A percentile compares a stretch with the other conserved stretches of the same genome.
These are phyloP conservation scores for Sprattus sprattus DNA, from an alignment of 2,113 vertebrate species.

Conservation along the genomic window DNA sequence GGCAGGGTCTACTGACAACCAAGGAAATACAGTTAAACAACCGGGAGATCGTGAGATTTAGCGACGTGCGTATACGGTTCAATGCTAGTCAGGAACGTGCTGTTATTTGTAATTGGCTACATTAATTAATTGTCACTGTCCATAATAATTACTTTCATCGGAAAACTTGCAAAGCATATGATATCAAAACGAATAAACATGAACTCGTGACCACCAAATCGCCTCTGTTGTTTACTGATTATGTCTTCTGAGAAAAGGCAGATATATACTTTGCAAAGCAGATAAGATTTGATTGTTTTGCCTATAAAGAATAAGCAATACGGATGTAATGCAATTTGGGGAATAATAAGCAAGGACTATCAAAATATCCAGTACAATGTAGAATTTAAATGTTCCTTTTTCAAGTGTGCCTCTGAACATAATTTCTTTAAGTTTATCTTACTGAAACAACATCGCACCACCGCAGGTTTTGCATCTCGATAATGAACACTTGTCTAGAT, in stretches of 20 bases:
- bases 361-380: not conserved
- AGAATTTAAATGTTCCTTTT: no score
- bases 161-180: not conserved
- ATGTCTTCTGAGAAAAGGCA: not conserved
- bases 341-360: not conserved
- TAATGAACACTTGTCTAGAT: not conserved
- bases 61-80: not conserved
- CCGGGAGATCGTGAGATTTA: slow-evolving; percentile 20
- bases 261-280: not conserved
- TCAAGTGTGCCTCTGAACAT: not conserved
- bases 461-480: not conserved
- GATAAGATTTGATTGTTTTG: not conserved
- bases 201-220: not conserved
- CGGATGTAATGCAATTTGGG: not conserved
- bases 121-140: slow-evolving; percentile 14
- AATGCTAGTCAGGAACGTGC: not conserved
- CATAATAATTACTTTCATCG: not conserved
- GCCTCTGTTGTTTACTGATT: not conserved
- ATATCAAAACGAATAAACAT: not conserved
- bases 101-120: not conserved
- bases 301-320: not conserved
- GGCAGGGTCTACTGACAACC: slow-evolving; percentile 60
- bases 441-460: not conserved
- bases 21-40: slow-evolving; percentile 47
- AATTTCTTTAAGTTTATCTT: not conserved